These are phyloP conservation scores for Sakesphorus luctuosus DNA, from an alignment of 2,113 vertebrate genomes.

Conservation along the genomic window DNA sequence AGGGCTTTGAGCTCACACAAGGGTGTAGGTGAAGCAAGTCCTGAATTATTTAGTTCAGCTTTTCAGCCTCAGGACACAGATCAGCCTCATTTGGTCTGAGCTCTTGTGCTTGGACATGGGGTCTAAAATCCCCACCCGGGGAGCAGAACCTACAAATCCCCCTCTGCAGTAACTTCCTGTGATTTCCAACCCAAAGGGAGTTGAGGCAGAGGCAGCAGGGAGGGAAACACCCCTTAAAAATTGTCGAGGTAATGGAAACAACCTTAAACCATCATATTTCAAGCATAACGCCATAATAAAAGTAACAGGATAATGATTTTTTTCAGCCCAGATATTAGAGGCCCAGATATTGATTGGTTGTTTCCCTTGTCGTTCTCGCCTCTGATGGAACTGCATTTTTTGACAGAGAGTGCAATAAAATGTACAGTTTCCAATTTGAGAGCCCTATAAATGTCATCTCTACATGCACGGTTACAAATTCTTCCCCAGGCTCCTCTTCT, in stretches of 20 bases:
- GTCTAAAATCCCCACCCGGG: neutral
- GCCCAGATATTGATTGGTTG: conserved; percentile 75
- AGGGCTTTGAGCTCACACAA: neutral
- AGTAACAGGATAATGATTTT: conserved; percentile 82
- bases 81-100: fast-evolving
- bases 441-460: conserved; percentile 77
- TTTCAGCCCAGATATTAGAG: conserved; percentile 75
- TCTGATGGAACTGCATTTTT: conserved; percentile 76
- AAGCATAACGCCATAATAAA: conserved; percentile 71
- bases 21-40: neutral
- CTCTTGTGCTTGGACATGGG: fast-evolving
- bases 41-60: neutral
- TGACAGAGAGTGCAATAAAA: conserved; percentile 81
- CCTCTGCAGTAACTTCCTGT: neutral
- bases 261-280: conserved; percentile 67
- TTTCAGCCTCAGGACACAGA: neutral
- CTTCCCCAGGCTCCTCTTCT: neutral
- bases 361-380: conserved; percentile 73
- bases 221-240: neutral
- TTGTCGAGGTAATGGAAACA: conserved; percentile 61
- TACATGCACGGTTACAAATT: conserved; percentile 64
- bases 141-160: neutral
- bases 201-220: neutral
- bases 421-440: conserved; percentile 71
- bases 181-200: conserved; percentile 4